A percentile compares a stretch with the other conserved stretches of the same genome.
These are phyloP conservation scores for Cabera pusaria DNA, from an alignment of 2,888 invertebrate genomes.

Conservation along the genomic window DNA sequence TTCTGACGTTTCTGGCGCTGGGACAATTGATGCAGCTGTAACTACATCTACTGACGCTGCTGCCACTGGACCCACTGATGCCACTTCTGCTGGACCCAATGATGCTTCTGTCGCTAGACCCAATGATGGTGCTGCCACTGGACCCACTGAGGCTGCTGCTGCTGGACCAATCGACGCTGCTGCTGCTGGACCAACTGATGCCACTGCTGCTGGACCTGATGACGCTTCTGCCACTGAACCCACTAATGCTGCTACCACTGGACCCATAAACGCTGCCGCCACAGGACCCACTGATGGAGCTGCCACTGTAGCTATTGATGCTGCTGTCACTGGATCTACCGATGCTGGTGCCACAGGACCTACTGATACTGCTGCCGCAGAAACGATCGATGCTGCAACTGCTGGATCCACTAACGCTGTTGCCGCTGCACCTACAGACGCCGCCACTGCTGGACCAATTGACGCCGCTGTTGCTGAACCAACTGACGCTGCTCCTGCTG, in stretches of 20 bases:
- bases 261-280: background rate
- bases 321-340: background rate
- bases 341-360: background rate
- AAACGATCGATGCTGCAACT: background rate
- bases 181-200: too few relatives aligned
- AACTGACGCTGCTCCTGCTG: background rate
- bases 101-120: too few relatives aligned
- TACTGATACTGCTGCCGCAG: constrained; percentile 1
- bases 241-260: constrained; percentile 1
- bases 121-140: too few relatives aligned
- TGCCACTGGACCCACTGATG: background rate
- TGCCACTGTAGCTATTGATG: constrained; percentile 1
- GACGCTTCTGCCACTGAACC: background rate
- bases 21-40: constrained; percentile 1
- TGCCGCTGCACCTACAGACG: too few relatives aligned
- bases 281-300: background rate
- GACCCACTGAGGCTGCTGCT: too few relatives aligned
- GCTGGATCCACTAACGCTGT: too few relatives aligned
- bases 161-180: too few relatives aligned
- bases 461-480: background rate
- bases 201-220: background rate
- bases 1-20: background rate
- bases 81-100: constrained; percentile 4
- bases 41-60: constrained; percentile 2
- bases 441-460: constrained; percentile 1